Evolutionary conservation across 2,888 invertebrate genomes (phyloP), one percentile per base, ranked within the genome.

Genomic region (Matsumyia berberina): DNA sequence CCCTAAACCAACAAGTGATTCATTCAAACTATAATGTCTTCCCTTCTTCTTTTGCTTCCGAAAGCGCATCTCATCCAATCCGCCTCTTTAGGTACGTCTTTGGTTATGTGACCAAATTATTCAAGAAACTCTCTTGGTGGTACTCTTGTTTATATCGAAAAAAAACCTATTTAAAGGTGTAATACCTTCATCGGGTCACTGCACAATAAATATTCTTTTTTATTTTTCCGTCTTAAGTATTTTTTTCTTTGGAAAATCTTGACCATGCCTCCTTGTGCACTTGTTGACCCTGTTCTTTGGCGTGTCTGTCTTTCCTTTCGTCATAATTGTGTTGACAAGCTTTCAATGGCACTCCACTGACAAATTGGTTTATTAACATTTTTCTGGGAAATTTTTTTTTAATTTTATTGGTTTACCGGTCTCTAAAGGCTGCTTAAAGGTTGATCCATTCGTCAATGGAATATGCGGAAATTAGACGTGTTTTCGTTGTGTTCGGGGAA

Each of bases 241-340:
- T 57, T 35, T 35, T 19, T 46, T n/a, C n/a, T n/a, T 6, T 62
- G 46, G 12, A 51, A 31, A 55, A 6, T 64, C 55, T 66, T 74
- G 57, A 74, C 74, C 74, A 57, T 74, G 46, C 64, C 74, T 31
- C 24, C 31, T 57, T 44, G 39, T 66, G 37, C 37, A 66, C 64
- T 66, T 66, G 66, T 74, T 74, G 74, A 64, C 74, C 74, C 74
- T 66, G 55, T 66, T 74, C 74, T 64, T 11, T 55, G 53, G 12
- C 24, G 19, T 31, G 5, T 31, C 7, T 24, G 9, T 55, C 7
- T 6, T 51, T 67, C 19, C 72, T 37, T 51, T 62, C 37, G 60
- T 46, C 44, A 15, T 12, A 17, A 31, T 33, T 53, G n/a, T 24
- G 62, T 55, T 55, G 53, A 64, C 73, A 55, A 46, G 44, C 53